Evolutionary conservation across 2,113 vertebrate species (phyloP).

Genomic region (Vanacampus margaritifer): DNA sequence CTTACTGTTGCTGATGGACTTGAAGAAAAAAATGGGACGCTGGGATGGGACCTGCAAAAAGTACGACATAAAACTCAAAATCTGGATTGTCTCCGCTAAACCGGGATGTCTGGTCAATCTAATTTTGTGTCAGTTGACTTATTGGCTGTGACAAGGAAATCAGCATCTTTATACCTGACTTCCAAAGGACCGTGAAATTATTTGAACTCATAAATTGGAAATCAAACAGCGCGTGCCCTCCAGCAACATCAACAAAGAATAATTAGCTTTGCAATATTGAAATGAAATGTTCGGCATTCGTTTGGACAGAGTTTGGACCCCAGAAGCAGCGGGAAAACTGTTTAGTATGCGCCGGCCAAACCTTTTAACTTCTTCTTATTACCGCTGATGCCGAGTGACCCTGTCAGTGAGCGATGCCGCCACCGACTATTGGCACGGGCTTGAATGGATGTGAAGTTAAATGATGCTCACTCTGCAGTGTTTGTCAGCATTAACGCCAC

Average conservation of each 20-base stretch:
- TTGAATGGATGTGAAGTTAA: conserved; percentile 73
- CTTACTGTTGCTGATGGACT: too few relatives aligned
- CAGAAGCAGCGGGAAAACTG: background rate
- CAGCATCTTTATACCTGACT: conserved; percentile 56
- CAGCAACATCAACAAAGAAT: conserved; percentile 57
- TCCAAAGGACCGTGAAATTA: conserved; percentile 44
- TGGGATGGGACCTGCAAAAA: too few relatives aligned
- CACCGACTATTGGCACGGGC: conserved; percentile 68
- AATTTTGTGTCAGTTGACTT: conserved; percentile 31
- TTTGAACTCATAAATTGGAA: conserved; percentile 66
- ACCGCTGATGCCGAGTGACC: conserved; percentile 12
- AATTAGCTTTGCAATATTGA: background rate
- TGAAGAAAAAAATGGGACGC: too few relatives aligned
- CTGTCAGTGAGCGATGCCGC: conserved; percentile 46
- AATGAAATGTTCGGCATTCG: background rate
- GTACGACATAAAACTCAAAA: too few relatives aligned
- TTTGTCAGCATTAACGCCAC: conserved; percentile 69
- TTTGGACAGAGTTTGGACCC: background rate
- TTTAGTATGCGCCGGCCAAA: background rate
- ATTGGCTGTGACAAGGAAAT: conserved; percentile 41
- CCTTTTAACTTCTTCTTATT: conserved; percentile 2
- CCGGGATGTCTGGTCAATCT: background rate
- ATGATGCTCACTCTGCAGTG: conserved; percentile 64
- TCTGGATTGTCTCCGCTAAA: too few relatives aligned
- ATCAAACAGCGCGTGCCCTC: conserved; percentile 54